Conservation (phyloP, 2,888 invertebrate species). For the Philhelius pedissequus region DNA sequence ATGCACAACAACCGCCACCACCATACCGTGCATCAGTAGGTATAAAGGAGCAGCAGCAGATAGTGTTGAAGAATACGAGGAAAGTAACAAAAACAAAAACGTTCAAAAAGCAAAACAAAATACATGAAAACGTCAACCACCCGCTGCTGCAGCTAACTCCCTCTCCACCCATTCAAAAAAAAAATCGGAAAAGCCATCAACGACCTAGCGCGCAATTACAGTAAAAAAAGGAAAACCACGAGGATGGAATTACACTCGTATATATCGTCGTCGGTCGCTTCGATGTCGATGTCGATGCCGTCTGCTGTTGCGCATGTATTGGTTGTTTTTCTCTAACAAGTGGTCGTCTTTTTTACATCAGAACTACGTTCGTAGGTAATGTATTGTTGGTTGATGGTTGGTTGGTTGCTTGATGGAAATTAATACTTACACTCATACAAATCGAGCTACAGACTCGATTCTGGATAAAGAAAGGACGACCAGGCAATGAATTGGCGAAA, state of each 20-base stretch:
- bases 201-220: constrained; percentile 65
- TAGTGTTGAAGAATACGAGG: not conserved
- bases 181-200: constrained; percentile 22
- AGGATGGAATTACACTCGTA: constrained; percentile 59
- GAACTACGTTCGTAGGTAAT: not conserved
- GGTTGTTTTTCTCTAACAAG: constrained; percentile 68
- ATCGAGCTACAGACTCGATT: not conserved
- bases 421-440: constrained; percentile 28
- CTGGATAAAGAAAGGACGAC: constrained; percentile 38
- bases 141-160: not conserved
- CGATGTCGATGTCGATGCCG: constrained; percentile 5
- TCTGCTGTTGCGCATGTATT: constrained; percentile 58
- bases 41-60: not conserved
- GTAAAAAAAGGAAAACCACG: constrained; percentile 56
- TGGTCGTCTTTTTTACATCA: constrained; percentile 59
- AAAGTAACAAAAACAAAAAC: not conserved
- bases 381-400: not conserved
- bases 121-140: constrained; percentile 36
- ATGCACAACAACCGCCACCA: not conserved
- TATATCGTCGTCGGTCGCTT: not conserved
- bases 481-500: constrained; percentile 10
- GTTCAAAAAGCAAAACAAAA: not conserved
- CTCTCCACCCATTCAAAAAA: not conserved
- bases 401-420: not conserved
- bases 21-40: not conserved